These are phyloP conservation scores for Apodemia mormo DNA, from an alignment of 2,888 invertebrate species.

Conservation along the genomic window DNA sequence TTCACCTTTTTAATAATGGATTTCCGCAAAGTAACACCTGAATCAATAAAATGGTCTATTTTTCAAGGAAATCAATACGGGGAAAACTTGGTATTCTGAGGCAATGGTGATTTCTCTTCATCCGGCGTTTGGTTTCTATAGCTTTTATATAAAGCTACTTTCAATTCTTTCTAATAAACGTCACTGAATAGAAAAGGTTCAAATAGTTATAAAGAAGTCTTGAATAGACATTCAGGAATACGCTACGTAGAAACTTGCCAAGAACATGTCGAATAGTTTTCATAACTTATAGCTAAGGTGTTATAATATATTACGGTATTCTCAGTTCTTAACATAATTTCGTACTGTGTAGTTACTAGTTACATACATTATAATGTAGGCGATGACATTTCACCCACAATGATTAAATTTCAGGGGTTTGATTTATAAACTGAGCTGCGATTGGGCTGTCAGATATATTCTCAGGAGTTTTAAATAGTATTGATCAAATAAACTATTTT, in stretches of 20 bases:
- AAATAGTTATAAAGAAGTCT: conserved; percentile 12
- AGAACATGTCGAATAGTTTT: conserved; percentile 5
- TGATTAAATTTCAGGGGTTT: conserved; percentile 44
- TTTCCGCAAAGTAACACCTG: too few relatives aligned
- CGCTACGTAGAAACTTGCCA: conserved; percentile 2
- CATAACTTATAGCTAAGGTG: neutral
- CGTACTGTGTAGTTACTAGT: too few relatives aligned
- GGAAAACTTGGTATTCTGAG: too few relatives aligned
- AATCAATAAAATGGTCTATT: too few relatives aligned
- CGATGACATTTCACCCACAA: conserved; percentile 34
- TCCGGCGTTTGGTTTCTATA: too few relatives aligned
- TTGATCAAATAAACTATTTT: too few relatives aligned
- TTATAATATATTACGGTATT: neutral
- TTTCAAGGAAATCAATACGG: too few relatives aligned
- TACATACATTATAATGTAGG: too few relatives aligned
- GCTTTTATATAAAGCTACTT: neutral
- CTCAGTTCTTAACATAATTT: neutral
- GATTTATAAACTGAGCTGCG: conserved; percentile 39
- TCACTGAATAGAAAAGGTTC: conserved; percentile 5
- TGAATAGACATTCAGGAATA: conserved; percentile 9
- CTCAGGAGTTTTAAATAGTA: neutral
- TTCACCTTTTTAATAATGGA: too few relatives aligned
- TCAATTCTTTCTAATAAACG: conserved; percentile 1
- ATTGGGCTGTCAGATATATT: conserved; percentile 21
- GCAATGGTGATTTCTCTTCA: too few relatives aligned